phyloP scores from a whole-genome alignment of 2,113 vertebrate species.

The Phalacrocorax aristotelis region DNA sequence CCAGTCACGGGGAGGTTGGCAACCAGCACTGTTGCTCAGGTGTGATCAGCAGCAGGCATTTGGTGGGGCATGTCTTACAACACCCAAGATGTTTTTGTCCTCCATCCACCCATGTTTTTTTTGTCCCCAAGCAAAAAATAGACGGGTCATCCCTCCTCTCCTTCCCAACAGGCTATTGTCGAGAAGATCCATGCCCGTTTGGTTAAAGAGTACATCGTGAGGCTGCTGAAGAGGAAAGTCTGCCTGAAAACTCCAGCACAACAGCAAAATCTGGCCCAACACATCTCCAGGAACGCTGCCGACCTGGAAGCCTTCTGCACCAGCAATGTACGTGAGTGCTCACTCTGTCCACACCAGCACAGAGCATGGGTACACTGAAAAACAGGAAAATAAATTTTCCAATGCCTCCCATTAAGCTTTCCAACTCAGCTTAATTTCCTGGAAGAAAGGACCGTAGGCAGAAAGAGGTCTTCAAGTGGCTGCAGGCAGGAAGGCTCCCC shows the following conservation, averaged over 20 bases:
- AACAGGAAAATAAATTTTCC: neutral
- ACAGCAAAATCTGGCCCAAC: conserved; percentile 75
- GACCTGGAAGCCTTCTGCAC: conserved; percentile 77
- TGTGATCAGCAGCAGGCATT: neutral
- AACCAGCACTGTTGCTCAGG: neutral
- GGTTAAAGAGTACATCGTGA: conserved; percentile 79
- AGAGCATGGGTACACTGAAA: neutral
- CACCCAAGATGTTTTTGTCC: neutral
- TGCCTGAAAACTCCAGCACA: conserved; percentile 68
- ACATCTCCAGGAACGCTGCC: conserved; percentile 64
- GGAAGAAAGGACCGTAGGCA: neutral
- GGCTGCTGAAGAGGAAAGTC: conserved; percentile 78
- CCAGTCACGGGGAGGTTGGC: neutral
- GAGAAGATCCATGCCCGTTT: conserved; percentile 63
- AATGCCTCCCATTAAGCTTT: neutral
- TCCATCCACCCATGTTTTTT: neutral
- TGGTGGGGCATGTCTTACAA: neutral
- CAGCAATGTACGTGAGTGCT: conserved; percentile 69
- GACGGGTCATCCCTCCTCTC: neutral
- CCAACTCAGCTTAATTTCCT: neutral
- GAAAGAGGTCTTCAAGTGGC: neutral
- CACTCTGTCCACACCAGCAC: fast-evolving
- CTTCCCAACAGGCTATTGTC: conserved; percentile 72
- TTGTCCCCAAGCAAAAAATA: neutral
- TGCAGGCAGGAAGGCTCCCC: neutral